Conservation (phyloP, 2,797 vertebrate genomes). For the Anniella stebbinsi region DNA sequence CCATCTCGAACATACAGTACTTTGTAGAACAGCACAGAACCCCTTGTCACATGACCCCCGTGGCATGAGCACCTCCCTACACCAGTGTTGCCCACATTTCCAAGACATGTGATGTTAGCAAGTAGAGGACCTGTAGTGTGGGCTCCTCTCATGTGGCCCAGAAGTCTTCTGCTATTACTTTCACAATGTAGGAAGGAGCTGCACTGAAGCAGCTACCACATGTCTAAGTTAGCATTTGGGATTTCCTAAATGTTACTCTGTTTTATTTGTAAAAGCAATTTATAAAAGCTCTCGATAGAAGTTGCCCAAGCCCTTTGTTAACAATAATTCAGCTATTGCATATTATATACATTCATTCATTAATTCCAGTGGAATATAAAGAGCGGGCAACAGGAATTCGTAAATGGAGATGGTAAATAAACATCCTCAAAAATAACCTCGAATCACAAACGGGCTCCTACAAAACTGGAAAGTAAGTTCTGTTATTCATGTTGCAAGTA, state of each 20-base stretch:
- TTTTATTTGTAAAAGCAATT: not conserved
- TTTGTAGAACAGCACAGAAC: not conserved
- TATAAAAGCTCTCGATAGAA: not conserved
- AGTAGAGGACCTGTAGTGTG: not conserved
- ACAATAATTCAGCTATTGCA: not conserved
- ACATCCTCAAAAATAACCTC: not conserved
- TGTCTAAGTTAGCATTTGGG: not conserved
- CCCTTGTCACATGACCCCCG: not conserved
- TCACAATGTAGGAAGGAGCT: not conserved
- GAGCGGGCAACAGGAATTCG: not conserved
- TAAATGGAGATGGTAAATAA: not conserved
- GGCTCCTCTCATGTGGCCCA: not conserved
- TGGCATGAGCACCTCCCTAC: not conserved
- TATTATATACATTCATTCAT: not conserved
- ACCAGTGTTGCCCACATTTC: not conserved
- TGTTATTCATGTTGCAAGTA: not conserved
- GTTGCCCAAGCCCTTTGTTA: not conserved
- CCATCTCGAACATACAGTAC: not conserved
- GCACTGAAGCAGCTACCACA: not conserved
- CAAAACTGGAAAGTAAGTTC: not conserved
- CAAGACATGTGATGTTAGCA: not conserved
- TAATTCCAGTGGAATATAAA: not conserved
- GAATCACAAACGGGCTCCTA: not conserved
- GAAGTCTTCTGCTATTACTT: not conserved
- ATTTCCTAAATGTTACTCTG: not conserved